Evolutionary conservation across 2,797 vertebrate species (phyloP), one percentile per base, ranked within the genome.

Genomic region (Ctenochaetus hawaiiensis): DNA sequence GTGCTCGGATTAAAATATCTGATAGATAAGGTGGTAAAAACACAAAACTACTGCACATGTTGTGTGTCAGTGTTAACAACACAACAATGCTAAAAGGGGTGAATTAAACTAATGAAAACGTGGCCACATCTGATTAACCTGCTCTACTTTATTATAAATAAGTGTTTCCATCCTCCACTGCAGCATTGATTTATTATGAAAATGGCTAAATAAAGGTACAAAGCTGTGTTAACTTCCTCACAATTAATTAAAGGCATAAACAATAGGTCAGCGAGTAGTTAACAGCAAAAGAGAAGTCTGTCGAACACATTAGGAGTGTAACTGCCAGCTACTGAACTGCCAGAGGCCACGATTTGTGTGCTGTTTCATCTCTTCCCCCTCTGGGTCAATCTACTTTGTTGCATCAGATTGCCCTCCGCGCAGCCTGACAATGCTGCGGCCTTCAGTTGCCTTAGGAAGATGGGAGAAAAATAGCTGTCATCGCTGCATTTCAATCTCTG

Each of bases 391-490:
- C 77, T 80, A 80, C 90, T 84, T 75, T 82, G 87, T 83, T 85
- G 83, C 79, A 75, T 79, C 57, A 60, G 52, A 67, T 73, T 75
- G 82, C 73, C 82, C 81, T 82, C 60, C 34, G 43, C 26, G 77
- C 77, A 49, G 83, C 69, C 78, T 78, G 85, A 83, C 85, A 84
- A 88, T 77, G 83, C 79, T 58, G 53, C 61, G 82, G 87, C 85
- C 90, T 74, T 88, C 81, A 18, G 49, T 78, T 68, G 81, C 84
- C 81, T 75, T 34, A 57, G 77, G 71, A 91, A 79, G 90, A 92
- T 83, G 83, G 84, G 86, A 81, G 83, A 70, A 91, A 91, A 91
- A 91, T 87, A 47, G 90, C 86, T 90, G 91, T 89, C 92, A 91
- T 91, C 71, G 14, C 81, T 81, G 86, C 72, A 78, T 88, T 91